Evolutionary conservation across 2,888 invertebrate genomes (phyloP).

Genomic region (Aleiodes alternator): DNA sequence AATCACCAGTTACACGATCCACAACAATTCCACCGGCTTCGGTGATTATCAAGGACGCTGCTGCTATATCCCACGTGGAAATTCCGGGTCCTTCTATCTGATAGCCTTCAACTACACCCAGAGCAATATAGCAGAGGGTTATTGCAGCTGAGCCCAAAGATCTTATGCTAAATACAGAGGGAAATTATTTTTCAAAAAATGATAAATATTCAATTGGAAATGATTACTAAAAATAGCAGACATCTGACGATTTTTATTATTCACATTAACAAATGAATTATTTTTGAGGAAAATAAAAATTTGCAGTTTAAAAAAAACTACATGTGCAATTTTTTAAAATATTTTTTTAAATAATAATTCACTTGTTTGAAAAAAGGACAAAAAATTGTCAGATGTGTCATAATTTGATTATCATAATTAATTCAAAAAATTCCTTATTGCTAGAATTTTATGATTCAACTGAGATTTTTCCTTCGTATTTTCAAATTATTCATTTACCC

Average conservation of each 20-base stretch:
- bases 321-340: too few relatives aligned
- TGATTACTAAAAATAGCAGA: conserved; percentile 1
- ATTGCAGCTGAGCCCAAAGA: conserved; percentile 86
- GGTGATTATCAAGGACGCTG: conserved; percentile 83
- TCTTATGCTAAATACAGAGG: conserved; percentile 76
- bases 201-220: conserved; percentile 77
- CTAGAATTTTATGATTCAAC: background rate
- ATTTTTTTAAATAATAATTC: too few relatives aligned
- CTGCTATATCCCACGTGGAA: conserved; percentile 89
- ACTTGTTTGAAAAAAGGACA: too few relatives aligned
- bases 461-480: background rate
- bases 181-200: conserved; percentile 57
- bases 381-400: too few relatives aligned
- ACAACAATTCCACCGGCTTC: conserved; percentile 88
- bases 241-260: too few relatives aligned
- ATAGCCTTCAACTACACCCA: conserved; percentile 83
- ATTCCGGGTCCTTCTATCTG: conserved; percentile 83
- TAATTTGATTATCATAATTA: too few relatives aligned
- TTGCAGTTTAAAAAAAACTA: too few relatives aligned
- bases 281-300: too few relatives aligned
- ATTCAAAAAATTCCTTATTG: background rate
- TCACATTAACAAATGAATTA: too few relatives aligned
- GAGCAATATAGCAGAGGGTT: conserved; percentile 84
- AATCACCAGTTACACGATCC: conserved; percentile 75
- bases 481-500: conserved; percentile 59